A percentile compares a stretch with the other conserved stretches of the same genome.
Evolutionary conservation across 2,113 vertebrate species (phyloP).

Genomic region (Oncorhynchus nerka): DNA sequence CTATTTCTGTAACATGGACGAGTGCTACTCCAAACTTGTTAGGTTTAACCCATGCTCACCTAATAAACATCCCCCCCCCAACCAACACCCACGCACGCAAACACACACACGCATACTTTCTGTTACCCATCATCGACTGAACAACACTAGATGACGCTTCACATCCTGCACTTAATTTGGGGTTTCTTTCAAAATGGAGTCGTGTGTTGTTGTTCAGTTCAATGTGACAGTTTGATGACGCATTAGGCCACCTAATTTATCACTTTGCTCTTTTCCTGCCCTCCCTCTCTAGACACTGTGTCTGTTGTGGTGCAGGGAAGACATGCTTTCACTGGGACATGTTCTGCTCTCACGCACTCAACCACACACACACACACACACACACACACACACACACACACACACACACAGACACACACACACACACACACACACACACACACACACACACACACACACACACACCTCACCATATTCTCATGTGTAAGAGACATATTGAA

Average conservation of each 20-base stretch:
- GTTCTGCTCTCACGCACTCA: background rate
- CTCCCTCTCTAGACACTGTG: slow-evolving; percentile 48
- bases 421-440: too few relatives aligned
- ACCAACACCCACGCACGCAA: too few relatives aligned
- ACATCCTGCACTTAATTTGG: slow-evolving; percentile 46
- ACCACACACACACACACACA: background rate
- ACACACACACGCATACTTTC: background rate
- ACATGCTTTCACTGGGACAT: slow-evolving; percentile 28
- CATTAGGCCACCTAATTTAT: slow-evolving; percentile 63
- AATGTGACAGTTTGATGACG: slow-evolving; percentile 66
- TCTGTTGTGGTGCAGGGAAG: slow-evolving; percentile 38
- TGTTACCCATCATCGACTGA: slow-evolving; percentile 35
- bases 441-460: too few relatives aligned
- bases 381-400: background rate
- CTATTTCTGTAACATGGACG: too few relatives aligned
- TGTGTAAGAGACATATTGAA: too few relatives aligned
- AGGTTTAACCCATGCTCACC: slow-evolving; percentile 25
- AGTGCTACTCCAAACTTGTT: background rate
- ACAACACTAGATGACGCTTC: slow-evolving; percentile 45
- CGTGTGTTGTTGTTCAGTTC: slow-evolving; percentile 34
- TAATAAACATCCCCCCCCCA: background rate
- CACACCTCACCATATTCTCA: too few relatives aligned
- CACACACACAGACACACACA: background rate
- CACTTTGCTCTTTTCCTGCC: slow-evolving; percentile 28
- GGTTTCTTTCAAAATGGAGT: slow-evolving; percentile 31